Conservation (phyloP, 2,888 invertebrate species). For the Tetanocera ferruginea region DNA sequence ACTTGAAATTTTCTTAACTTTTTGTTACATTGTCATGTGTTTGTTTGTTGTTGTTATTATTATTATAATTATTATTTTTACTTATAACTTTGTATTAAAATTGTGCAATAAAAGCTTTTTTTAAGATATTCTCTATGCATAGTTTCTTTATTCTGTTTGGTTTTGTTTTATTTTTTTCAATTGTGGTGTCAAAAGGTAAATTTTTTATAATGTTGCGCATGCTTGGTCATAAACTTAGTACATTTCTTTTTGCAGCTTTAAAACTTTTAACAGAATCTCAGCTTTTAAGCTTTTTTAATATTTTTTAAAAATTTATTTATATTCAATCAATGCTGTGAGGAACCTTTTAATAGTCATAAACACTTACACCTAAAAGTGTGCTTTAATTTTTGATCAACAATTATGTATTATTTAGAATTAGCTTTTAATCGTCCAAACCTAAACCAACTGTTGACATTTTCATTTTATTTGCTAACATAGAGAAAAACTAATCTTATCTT, state of each 20-base stretch:
- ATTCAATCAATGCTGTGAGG: not conserved
- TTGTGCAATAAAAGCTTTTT: not conserved
- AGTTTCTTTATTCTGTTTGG: not conserved
- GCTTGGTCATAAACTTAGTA: not conserved
- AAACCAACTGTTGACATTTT: slow-evolving; percentile 27
- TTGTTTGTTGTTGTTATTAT: not conserved
- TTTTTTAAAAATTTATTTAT: not conserved
- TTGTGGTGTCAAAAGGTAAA: not conserved
- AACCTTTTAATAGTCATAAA: too few species aligned
- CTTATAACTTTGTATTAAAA: not conserved
- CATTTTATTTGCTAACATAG: slow-evolving; percentile 4
- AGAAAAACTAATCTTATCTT: slow-evolving; percentile 26
- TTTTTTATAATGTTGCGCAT: not conserved
- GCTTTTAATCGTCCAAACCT: not conserved
- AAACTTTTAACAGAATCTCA: not conserved
- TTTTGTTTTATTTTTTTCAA: not conserved
- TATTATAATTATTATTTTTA: not conserved
- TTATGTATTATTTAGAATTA: not conserved
- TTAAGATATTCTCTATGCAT: not conserved
- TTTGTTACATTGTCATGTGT: not conserved
- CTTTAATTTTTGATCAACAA: not conserved
- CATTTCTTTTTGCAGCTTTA: not conserved
- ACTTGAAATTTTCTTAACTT: not conserved
- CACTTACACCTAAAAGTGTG: not conserved
- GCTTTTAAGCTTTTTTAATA: not conserved